These are phyloP conservation scores for Smittia aterrima DNA, from an alignment of 2,888 invertebrate species.

Conservation along the genomic window DNA sequence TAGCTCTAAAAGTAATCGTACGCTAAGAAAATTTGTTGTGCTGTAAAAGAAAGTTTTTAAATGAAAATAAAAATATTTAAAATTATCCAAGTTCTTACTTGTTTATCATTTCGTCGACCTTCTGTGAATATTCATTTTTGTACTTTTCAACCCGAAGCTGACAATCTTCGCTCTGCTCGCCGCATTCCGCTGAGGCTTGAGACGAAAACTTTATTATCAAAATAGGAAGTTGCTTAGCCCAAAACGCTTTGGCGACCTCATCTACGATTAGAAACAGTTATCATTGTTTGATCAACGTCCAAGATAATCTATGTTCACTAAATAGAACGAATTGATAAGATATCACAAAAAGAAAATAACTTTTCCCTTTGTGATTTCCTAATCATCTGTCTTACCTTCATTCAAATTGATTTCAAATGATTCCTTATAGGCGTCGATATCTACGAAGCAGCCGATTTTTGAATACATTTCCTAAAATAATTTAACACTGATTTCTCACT, in stretches of 20 bases:
- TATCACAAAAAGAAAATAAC: background rate
- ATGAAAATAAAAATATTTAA: conserved; percentile 4
- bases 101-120: conserved; percentile 56
- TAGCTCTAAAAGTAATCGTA: conserved; percentile 84
- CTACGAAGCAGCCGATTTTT: conserved; percentile 1
- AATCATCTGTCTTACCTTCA: conserved; percentile 20
- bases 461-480: background rate
- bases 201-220: conserved; percentile 81
- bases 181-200: conserved; percentile 75
- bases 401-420: conserved; percentile 29
- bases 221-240: conserved; percentile 25
- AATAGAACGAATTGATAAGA: background rate
- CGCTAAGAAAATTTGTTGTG: conserved; percentile 67
- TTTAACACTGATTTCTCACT: background rate
- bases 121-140: conserved; percentile 76
- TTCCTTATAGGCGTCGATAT: background rate
- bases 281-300: background rate
- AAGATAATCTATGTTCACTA: background rate
- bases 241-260: conserved; percentile 18
- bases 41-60: conserved; percentile 42
- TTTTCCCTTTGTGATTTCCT: background rate
- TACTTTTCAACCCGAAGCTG: conserved; percentile 77
- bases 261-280: background rate
- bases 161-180: conserved; percentile 69
- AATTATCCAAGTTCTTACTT: conserved; percentile 64